Evolutionary conservation across 2,888 invertebrate species (phyloP).

Genomic region (Cheilosia urbana): DNA sequence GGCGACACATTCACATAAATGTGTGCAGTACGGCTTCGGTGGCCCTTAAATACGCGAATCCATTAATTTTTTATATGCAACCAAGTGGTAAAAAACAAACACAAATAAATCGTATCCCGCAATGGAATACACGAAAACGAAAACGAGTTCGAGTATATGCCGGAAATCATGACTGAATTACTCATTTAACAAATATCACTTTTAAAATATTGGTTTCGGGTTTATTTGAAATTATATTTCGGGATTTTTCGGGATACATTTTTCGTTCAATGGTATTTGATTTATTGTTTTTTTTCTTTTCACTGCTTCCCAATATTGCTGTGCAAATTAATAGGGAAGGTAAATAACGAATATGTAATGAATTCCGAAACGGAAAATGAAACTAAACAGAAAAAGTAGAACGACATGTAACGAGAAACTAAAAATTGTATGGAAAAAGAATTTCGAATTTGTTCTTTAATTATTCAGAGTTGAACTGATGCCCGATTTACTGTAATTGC

Average conservation of each 20-base stretch:
- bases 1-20: constrained; percentile 1
- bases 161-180: constrained; percentile 73
- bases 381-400: not conserved
- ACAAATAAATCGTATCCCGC: constrained; percentile 31
- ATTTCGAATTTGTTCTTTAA: too few species aligned
- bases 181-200: constrained; percentile 72
- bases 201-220: constrained; percentile 70
- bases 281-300: constrained; percentile 37
- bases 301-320: not conserved
- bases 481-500: too few species aligned
- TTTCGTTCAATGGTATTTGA: constrained; percentile 41
- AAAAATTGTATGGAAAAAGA: too few species aligned
- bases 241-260: constrained; percentile 45
- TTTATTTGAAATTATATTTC: constrained; percentile 66
- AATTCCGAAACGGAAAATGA: not conserved
- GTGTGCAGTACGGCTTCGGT: constrained; percentile 1
- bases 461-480: too few species aligned
- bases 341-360: constrained; percentile 11
- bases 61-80: constrained; percentile 55
- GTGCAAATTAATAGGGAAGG: constrained; percentile 8
- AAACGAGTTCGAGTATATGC: constrained; percentile 18
- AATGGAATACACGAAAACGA: constrained; percentile 27
- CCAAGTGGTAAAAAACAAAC: constrained; percentile 43
- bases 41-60: constrained; percentile 48
- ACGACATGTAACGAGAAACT: not conserved